Conservation (phyloP, 2,888 invertebrate genomes). For the Dryadula phaetusa region DNA sequence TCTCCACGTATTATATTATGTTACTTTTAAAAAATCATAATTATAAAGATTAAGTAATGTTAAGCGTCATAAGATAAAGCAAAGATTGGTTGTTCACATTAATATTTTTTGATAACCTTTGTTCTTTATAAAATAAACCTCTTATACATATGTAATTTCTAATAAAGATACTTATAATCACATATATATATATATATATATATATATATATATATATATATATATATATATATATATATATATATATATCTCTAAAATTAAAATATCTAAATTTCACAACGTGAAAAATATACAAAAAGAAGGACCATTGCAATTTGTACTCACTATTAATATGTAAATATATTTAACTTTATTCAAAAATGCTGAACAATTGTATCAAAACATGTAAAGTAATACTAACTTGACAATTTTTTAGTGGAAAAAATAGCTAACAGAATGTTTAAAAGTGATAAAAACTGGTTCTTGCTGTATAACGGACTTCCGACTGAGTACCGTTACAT, state of each 20-base stretch:
- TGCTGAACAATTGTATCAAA: not conserved
- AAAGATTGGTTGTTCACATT: constrained; percentile 22
- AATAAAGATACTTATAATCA: not conserved
- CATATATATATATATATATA: not conserved
- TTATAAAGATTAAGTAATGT: constrained; percentile 27
- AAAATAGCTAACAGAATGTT: constrained; percentile 1
- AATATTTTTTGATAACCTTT: constrained; percentile 12
- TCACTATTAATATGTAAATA: constrained; percentile 16
- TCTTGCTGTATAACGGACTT: constrained; percentile 37
- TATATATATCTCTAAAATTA: not conserved
- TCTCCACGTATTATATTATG: constrained; percentile 36
- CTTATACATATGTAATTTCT: not conserved
- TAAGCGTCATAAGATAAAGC: constrained; percentile 35
- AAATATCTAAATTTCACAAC: no score
- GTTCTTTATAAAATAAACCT: not conserved
- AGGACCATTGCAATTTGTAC: no score
- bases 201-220: not conserved
- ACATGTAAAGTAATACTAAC: not conserved
- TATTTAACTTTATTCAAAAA: constrained; percentile 2
- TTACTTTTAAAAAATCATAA: constrained; percentile 20
- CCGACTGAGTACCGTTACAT: constrained; percentile 28
- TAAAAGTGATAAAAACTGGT: constrained; percentile 17
- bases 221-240: no score
- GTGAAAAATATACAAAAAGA: no score
- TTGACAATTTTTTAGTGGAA: not conserved